Evolutionary conservation across 2,888 invertebrate species (phyloP).

Genomic region (Gonocerus acuteangulatus): DNA sequence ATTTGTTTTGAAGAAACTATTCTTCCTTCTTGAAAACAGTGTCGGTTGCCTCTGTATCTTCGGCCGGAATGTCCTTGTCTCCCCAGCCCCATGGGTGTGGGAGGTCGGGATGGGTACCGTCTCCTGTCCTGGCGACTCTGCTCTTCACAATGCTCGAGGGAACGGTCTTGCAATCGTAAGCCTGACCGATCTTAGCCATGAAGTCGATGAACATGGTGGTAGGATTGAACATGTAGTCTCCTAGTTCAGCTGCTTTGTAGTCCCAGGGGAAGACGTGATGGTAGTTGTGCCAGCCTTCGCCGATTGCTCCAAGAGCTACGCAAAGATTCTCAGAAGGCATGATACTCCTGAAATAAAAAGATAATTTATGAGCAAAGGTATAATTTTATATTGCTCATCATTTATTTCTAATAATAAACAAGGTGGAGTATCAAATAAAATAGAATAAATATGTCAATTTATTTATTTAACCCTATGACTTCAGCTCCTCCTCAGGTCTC

Average conservation of each 20-base stretch:
- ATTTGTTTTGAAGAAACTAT: too few species aligned
- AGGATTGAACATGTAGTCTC: constrained; percentile 39
- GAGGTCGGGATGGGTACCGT: constrained; percentile 52
- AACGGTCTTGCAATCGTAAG: constrained; percentile 78
- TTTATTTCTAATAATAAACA: too few species aligned
- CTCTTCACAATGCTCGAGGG: constrained; percentile 60
- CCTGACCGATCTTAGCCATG: constrained; percentile 67
- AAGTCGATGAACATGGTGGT: constrained; percentile 46
- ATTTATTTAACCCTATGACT: too few species aligned
- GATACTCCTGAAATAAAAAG: constrained; percentile 38
- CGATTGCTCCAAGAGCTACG: constrained; percentile 39
- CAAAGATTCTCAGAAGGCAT: constrained; percentile 40
- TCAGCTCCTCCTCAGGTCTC: too few species aligned
- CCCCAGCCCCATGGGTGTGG: constrained; percentile 65
- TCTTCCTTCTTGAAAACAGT: not conserved
- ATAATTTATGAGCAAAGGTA: not conserved
- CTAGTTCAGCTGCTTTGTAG: constrained; percentile 41
- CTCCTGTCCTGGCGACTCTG: constrained; percentile 65
- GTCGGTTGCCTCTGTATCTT: constrained; percentile 38
- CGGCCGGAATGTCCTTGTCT: constrained; percentile 51
- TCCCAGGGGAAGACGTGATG: constrained; percentile 51
- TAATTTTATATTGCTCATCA: too few species aligned
- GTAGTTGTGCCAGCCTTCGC: constrained; percentile 50
- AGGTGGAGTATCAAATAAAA: too few species aligned
- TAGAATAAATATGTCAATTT: too few species aligned